Conservation (phyloP, 2,797 vertebrate genomes). For the Crypturellus tataupa region DNA sequence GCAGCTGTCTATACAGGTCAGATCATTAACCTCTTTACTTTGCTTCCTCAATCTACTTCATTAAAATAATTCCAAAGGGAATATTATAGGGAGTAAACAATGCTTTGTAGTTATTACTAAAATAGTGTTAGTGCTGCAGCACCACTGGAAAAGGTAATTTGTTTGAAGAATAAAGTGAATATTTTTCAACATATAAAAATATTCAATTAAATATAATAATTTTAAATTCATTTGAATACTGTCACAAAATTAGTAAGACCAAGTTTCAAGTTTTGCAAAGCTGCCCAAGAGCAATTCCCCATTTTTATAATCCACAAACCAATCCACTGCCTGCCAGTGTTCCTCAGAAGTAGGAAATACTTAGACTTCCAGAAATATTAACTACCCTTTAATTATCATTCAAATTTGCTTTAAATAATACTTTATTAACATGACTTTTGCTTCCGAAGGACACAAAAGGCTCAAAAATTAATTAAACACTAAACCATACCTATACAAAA, state of each 20-base stretch:
- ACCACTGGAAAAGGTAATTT: accelerated
- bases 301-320: not conserved
- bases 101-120: not conserved
- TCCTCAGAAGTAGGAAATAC: not conserved
- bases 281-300: not conserved
- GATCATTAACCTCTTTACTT: not conserved
- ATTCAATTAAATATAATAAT: not conserved
- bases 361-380: not conserved
- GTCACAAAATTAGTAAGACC: not conserved
- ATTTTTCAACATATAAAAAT: not conserved
- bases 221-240: not conserved
- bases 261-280: not conserved
- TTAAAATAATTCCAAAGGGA: not conserved
- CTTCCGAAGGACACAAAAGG: not conserved
- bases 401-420: not conserved
- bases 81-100: not conserved
- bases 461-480: not conserved
- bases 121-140: not conserved
- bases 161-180: not conserved
- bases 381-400: not conserved
- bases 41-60: not conserved
- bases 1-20: not conserved
- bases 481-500: not conserved
- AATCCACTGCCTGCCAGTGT: not conserved
- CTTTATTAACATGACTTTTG: not conserved